Evolutionary conservation across 1,140 invertebrate genomes (phyloP).

Genomic region (Plutomurus gul): DNA sequence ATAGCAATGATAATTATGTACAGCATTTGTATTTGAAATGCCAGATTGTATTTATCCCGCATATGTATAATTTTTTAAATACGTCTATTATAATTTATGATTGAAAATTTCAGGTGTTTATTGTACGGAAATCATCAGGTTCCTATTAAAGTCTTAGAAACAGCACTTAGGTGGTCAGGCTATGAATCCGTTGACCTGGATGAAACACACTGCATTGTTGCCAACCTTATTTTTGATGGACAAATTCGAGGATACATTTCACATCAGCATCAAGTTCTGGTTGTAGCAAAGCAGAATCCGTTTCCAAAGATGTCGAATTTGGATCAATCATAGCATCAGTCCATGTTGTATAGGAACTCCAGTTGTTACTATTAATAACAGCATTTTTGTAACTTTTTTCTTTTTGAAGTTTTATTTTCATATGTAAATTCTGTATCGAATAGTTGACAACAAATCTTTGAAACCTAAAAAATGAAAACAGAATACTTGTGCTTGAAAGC

Average conservation of each 20-base stretch:
- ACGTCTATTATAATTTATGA: conserved; percentile 39
- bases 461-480: too few relatives aligned
- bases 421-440: too few relatives aligned
- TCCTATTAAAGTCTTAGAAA: conserved; percentile 79
- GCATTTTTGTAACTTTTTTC: too few relatives aligned
- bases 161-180: conserved; percentile 77
- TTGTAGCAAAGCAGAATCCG: conserved; percentile 95
- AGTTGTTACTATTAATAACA: too few relatives aligned
- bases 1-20: too few relatives aligned
- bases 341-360: too few relatives aligned
- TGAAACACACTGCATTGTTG: conserved; percentile 93
- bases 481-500: too few relatives aligned
- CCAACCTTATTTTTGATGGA: conserved; percentile 93
- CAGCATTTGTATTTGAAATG: too few relatives aligned
- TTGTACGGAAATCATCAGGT: conserved; percentile 88
- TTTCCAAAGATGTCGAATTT: conserved; percentile 68
- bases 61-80: conserved; percentile 6
- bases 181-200: conserved; percentile 86
- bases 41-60: too few relatives aligned
- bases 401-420: too few relatives aligned
- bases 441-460: too few relatives aligned
- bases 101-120: conserved; percentile 65
- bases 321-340: neutral
- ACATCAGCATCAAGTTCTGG: conserved; percentile 93
- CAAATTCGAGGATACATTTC: conserved; percentile 97